Percentiles rank a stretch among this genome's conserved stretches.
phyloP scores from a whole-genome alignment of 2,888 invertebrate genomes.

The Andrena minutula region DNA sequence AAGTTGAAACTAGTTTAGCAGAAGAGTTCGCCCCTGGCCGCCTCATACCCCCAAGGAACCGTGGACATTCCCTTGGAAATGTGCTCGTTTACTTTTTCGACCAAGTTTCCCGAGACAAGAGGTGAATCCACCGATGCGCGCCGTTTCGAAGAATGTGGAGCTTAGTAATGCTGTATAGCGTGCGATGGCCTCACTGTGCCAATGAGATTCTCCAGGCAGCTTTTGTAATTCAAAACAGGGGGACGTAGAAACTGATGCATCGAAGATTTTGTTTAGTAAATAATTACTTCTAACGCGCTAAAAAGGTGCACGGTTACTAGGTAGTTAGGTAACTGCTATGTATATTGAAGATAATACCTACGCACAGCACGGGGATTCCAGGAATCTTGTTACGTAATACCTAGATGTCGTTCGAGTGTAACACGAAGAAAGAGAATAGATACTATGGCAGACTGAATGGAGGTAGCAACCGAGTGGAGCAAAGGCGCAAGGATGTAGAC shows the following conservation, averaged over 20 bases:
- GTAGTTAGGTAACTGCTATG: not conserved
- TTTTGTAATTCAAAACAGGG: not conserved
- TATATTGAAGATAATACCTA: not conserved
- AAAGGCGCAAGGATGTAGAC: constrained; percentile 8
- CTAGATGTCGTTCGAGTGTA: constrained; percentile 52
- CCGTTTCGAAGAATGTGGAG: constrained; percentile 6
- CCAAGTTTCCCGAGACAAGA: constrained; percentile 44
- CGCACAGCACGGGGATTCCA: constrained; percentile 7
- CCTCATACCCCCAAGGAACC: constrained; percentile 29
- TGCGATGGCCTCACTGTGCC: not conserved
- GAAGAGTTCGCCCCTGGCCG: constrained; percentile 52
- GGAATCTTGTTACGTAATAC: constrained; percentile 38
- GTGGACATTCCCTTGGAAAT: constrained; percentile 65
- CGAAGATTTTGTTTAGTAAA: not conserved
- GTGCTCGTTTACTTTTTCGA: constrained; percentile 59
- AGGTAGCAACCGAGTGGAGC: constrained; percentile 4
- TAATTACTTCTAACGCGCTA: not conserved
- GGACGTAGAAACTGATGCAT: not conserved
- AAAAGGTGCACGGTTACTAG: not conserved
- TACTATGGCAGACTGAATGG: not conserved
- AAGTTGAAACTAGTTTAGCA: constrained; percentile 72
- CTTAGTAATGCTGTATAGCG: not conserved
- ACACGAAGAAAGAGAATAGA: constrained; percentile 1
- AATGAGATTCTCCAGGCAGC: constrained; percentile 14
- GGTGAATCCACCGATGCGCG: constrained; percentile 42